These are phyloP conservation scores for Orchestes rusci DNA, from an alignment of 2,888 invertebrate genomes.

Conservation along the genomic window DNA sequence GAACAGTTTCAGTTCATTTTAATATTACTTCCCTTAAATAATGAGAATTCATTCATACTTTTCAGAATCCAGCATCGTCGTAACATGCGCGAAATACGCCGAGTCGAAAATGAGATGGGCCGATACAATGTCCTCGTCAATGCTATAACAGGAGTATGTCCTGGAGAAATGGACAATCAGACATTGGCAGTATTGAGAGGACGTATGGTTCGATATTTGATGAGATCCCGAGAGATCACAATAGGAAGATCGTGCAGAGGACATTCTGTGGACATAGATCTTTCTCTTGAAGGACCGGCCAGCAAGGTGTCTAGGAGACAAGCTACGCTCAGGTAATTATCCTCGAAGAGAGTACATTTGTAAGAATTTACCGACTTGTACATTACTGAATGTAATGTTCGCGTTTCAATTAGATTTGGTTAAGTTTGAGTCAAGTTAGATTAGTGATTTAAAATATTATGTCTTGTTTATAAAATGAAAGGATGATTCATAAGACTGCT, in stretches of 20 bases:
- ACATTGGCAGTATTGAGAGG: slow-evolving; percentile 90
- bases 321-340: slow-evolving; percentile 65
- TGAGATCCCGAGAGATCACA: slow-evolving; percentile 92
- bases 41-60: too few relatives aligned
- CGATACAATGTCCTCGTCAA: slow-evolving; percentile 75
- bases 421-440: too few relatives aligned
- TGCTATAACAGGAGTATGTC: slow-evolving; percentile 75
- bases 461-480: too few relatives aligned
- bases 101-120: slow-evolving; percentile 75
- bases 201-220: slow-evolving; percentile 84
- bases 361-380: not conserved
- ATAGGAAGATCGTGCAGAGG: slow-evolving; percentile 87
- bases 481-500: too few relatives aligned
- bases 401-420: too few relatives aligned
- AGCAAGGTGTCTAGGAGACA: slow-evolving; percentile 90
- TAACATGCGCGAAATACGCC: slow-evolving; percentile 62
- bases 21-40: too few relatives aligned
- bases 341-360: not conserved
- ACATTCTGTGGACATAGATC: slow-evolving; percentile 85
- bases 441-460: too few relatives aligned
- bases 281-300: slow-evolving; percentile 89
- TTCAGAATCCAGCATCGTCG: slow-evolving; percentile 56
- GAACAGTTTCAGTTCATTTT: too few relatives aligned
- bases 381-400: not conserved
- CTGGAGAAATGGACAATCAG: slow-evolving; percentile 86